These are phyloP conservation scores for Anas acuta DNA, from an alignment of 2,797 vertebrate genomes.

Conservation along the genomic window DNA sequence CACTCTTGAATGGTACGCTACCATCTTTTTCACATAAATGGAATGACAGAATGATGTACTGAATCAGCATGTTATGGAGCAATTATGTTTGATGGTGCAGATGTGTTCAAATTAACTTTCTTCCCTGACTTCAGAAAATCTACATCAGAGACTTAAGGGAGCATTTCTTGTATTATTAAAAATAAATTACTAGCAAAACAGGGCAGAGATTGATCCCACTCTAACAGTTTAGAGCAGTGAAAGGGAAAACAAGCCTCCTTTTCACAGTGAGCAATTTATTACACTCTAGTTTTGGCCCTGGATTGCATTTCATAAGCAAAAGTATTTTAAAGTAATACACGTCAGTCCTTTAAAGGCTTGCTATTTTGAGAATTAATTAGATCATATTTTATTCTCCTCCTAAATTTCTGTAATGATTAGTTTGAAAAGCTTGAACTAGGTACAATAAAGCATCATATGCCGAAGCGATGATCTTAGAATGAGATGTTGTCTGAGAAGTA, in stretches of 20 bases:
- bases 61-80: constrained; percentile 40
- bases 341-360: background rate
- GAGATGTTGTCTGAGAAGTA: background rate
- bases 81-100: constrained; percentile 45
- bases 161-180: constrained; percentile 37
- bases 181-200: constrained; percentile 52
- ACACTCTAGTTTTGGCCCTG: background rate
- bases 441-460: background rate
- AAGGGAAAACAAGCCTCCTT: constrained; percentile 20
- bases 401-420: background rate
- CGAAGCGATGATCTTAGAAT: constrained; percentile 28
- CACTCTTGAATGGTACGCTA: background rate
- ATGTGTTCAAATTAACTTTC: constrained; percentile 52
- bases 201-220: background rate
- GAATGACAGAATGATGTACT: constrained; percentile 14
- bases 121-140: constrained; percentile 50
- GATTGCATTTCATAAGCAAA: background rate
- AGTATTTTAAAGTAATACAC: background rate
- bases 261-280: background rate
- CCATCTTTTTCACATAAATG: constrained; percentile 17
- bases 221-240: constrained; percentile 21
- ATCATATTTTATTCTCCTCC: background rate
- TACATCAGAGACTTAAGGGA: constrained; percentile 34
- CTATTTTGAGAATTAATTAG: constrained; percentile 17
- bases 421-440: background rate